Evolutionary conservation across 1,140 invertebrate species (phyloP).

Genomic region (Achroia grisella): DNA sequence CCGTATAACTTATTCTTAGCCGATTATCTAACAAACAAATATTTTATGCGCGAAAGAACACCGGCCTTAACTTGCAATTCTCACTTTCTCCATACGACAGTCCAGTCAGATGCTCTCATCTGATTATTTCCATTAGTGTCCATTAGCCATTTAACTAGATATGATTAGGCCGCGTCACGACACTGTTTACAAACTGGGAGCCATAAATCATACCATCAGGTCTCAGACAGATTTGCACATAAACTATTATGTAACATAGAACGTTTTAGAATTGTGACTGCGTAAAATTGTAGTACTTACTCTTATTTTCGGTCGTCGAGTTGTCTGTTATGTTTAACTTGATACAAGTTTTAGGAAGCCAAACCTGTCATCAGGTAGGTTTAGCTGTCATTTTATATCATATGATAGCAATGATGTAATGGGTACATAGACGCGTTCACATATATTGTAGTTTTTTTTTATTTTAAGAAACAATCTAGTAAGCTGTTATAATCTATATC

Average conservation of each 20-base stretch:
- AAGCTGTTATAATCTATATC: no score
- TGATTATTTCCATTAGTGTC: slow-evolving; percentile 66
- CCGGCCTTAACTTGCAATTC: slow-evolving; percentile 32
- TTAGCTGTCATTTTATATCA: no score
- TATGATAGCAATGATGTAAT: no score
- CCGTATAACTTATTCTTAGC: not conserved
- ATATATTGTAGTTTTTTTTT: no score
- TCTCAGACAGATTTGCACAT: slow-evolving; percentile 30
- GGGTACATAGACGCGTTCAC: no score
- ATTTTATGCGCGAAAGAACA: no score
- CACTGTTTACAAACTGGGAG: slow-evolving; percentile 31
- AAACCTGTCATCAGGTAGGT: not conserved
- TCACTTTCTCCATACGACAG: slow-evolving; percentile 48
- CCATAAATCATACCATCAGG: slow-evolving; percentile 59
- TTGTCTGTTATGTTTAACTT: no score
- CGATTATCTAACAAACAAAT: not conserved
- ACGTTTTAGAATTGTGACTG: slow-evolving; percentile 17
- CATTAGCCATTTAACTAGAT: slow-evolving; percentile 69
- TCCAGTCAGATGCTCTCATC: slow-evolving; percentile 52
- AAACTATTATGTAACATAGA: slow-evolving; percentile 27
- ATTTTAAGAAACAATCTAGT: no score
- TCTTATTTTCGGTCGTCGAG: no score
- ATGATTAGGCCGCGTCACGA: slow-evolving; percentile 61
- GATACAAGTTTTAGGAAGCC: no score
- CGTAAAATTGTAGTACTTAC: slow-evolving; percentile 9